Evolutionary conservation across 2,888 invertebrate species (phyloP).

Genomic region (Spilarctia lutea): DNA sequence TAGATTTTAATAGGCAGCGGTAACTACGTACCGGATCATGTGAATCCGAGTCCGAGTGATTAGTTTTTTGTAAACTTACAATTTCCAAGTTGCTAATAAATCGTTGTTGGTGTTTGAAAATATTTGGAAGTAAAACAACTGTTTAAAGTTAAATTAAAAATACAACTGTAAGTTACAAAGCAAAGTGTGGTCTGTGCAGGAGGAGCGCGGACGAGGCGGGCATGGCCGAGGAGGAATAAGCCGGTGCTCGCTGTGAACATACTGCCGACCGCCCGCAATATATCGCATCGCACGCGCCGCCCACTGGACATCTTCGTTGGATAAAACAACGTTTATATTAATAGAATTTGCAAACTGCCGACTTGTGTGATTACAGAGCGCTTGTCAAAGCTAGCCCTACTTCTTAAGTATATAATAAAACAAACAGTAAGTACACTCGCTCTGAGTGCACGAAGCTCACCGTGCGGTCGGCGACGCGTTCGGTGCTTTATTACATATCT

Average conservation of each 20-base stretch:
- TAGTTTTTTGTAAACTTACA: too few relatives aligned
- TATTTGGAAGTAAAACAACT: too few relatives aligned
- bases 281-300: constrained; percentile 10
- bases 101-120: background rate
- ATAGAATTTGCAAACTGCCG: background rate
- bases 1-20: too few relatives aligned
- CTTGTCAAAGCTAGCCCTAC: background rate
- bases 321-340: background rate
- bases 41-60: background rate
- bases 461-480: constrained; percentile 13
- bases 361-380: background rate
- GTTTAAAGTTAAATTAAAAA: background rate
- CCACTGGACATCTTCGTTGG: background rate
- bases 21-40: background rate
- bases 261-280: constrained; percentile 13
- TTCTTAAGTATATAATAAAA: background rate
- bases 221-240: constrained; percentile 14
- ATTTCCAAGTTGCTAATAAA: too few relatives aligned
- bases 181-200: background rate
- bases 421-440: background rate
- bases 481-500: background rate
- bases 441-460: background rate
- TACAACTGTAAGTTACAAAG: background rate
- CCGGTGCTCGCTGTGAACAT: background rate
- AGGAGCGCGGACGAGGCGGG: constrained; percentile 25